Conservation (phyloP, 2,888 invertebrate genomes). For the Microplitis deprimator region DNA sequence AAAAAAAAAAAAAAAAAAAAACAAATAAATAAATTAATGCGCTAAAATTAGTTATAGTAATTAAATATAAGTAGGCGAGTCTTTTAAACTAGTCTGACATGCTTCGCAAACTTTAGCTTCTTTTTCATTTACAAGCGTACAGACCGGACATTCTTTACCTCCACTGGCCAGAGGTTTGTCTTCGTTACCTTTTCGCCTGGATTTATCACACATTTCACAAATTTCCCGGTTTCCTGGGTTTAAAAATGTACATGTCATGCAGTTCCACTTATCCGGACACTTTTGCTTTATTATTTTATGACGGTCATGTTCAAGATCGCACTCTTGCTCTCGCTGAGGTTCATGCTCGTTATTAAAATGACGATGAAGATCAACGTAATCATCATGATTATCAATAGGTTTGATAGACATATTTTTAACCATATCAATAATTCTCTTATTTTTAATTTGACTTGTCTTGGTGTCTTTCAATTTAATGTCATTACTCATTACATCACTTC, state of each 20-base stretch:
- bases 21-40: slow-evolving; percentile 2
- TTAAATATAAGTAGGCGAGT: slow-evolving; percentile 83
- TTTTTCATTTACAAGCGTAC: slow-evolving; percentile 83
- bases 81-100: slow-evolving; percentile 79
- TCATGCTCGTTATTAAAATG: too few relatives aligned
- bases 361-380: too few relatives aligned
- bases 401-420: slow-evolving; percentile 51
- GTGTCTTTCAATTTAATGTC: slow-evolving; percentile 51
- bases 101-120: slow-evolving; percentile 79
- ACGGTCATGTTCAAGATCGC: slow-evolving; percentile 56
- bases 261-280: slow-evolving; percentile 77
- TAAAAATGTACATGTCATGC: slow-evolving; percentile 80
- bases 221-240: slow-evolving; percentile 75
- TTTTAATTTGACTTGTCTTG: slow-evolving; percentile 29
- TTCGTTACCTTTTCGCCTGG: slow-evolving; percentile 75
- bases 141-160: slow-evolving; percentile 82
- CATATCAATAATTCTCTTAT: slow-evolving; percentile 51
- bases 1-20: slow-evolving; percentile 3
- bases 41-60: slow-evolving; percentile 10
- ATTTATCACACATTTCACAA: slow-evolving; percentile 85
- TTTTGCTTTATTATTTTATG: slow-evolving; percentile 69
- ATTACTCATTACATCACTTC: slow-evolving; percentile 35
- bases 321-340: background rate
- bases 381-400: too few relatives aligned
- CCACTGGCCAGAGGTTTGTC: slow-evolving; percentile 80